Conservation (phyloP, 2,797 vertebrate species). For the Aratinga solstitialis region DNA sequence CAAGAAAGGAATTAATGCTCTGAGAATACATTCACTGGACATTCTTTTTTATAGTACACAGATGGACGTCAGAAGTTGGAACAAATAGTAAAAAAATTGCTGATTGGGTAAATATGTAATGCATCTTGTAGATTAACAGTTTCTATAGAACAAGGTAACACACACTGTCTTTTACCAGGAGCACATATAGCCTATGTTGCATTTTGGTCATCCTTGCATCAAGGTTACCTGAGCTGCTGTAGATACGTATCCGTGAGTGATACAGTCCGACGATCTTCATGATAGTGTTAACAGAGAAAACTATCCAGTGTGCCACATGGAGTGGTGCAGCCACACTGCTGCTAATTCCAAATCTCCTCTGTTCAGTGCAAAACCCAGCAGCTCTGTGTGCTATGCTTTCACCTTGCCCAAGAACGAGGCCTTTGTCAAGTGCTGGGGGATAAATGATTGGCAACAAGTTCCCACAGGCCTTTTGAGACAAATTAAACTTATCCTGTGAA, state of each 20-base stretch:
- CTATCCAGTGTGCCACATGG: accelerated
- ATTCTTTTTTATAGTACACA: not conserved
- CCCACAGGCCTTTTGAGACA: not conserved
- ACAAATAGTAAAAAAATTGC: not conserved
- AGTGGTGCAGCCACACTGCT: not conserved
- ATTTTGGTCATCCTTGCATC: not conserved
- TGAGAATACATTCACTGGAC: not conserved
- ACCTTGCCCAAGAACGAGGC: not conserved
- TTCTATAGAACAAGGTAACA: not conserved
- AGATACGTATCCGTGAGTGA: no score
- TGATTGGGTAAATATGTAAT: not conserved
- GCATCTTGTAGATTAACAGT: not conserved
- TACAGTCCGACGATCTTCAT: no score
- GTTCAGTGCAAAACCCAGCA: not conserved
- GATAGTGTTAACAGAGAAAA: not conserved
- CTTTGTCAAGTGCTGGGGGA: not conserved
- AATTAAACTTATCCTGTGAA: not conserved
- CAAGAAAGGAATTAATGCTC: not conserved
- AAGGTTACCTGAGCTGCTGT: not conserved
- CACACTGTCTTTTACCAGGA: not conserved
- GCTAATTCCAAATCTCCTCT: not conserved
- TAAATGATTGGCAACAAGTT: not conserved
- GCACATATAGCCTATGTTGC: not conserved
- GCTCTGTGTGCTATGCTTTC: not conserved
- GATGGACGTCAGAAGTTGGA: not conserved